Evolutionary conservation across 53 echinoderm and acorn worm genomes (phyloP), one percentile per base, ranked within the genome.

Genomic region (Holothuria scabra): DNA sequence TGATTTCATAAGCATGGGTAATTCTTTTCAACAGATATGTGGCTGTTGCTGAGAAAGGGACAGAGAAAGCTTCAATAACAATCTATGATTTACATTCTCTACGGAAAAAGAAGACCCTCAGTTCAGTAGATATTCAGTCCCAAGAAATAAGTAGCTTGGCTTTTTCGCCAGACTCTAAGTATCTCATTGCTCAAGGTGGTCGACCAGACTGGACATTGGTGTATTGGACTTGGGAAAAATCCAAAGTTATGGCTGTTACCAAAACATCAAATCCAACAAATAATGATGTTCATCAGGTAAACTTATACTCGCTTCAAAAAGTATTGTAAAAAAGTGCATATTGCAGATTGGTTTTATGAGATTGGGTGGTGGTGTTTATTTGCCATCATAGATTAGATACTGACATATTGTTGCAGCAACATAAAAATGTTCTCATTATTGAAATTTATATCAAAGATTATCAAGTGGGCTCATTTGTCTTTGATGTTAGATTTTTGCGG

Each of bases 221-320:
- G 11, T 99, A 99, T 86, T 99, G 99, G 99, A 99, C 99, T 4
- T 99, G 99, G 99, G 99, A 99, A 78, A 99, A 99, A 52, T 99
- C 99, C 13, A 99, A 99, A 71, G 91, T 99, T 58, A 99, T 93
- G 92, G 99, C 99, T 52, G 90, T 93, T 55, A 99, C 99, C 8
- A 99, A 99, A 83, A 99, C 99, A 33, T 89, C 94, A 19, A 99
- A 99, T 63, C 94, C 94, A 49, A 87, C 90, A 25, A 99, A 94
- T 41, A 99, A 94, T 87, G 99, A 99, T 38, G 61, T 99, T n/a
- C 88, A 93, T 69, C 99, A 99, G 94, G 99, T 99, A 4, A 35
- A n/a, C n/a, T n/a, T n/a, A 6, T 35, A 6, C 35, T 35, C 34
- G n/a, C 23, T 35, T 30, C 28, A 19, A 56, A 48, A 24, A 83